Evolutionary conservation across 2,888 invertebrate species (phyloP).

Genomic region (Eubasilissa splendida): DNA sequence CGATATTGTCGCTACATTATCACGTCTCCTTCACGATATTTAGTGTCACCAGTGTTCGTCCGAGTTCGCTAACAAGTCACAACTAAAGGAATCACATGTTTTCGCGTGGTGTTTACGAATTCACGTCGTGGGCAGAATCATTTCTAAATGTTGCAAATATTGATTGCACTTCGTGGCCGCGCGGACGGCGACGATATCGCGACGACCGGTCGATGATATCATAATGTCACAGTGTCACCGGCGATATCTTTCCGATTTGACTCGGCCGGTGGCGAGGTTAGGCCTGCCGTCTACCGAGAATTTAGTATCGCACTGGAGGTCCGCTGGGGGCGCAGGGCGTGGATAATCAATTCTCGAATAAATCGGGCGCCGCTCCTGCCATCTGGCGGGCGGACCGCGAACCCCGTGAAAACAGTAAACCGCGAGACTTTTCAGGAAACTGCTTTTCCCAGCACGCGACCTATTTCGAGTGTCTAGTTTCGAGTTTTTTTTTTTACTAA

Average conservation of each 20-base stretch:
- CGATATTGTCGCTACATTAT: slow-evolving; percentile 25
- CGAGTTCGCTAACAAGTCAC: neutral
- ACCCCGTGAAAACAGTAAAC: neutral
- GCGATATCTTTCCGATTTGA: neutral
- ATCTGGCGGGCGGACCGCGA: slow-evolving; percentile 15
- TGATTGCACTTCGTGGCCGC: neutral
- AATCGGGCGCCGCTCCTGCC: slow-evolving; percentile 28
- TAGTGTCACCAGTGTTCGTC: neutral
- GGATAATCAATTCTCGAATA: slow-evolving; percentile 47
- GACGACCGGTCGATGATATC: slow-evolving; percentile 22
- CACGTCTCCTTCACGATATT: neutral
- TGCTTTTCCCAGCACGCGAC: slow-evolving; percentile 12
- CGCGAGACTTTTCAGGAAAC: slow-evolving; percentile 34
- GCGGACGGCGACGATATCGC: neutral
- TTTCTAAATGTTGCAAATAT: neutral
- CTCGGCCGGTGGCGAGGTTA: slow-evolving; percentile 41
- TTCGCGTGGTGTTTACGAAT: neutral
- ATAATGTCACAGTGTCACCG: neutral
- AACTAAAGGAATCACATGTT: neutral
- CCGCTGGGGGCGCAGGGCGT: slow-evolving; percentile 32
- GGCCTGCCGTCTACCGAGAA: slow-evolving; percentile 18
- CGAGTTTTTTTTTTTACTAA: too few species aligned
- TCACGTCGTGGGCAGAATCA: neutral
- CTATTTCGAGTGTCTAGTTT: neutral
- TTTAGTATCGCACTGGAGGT: slow-evolving; percentile 13